Evolutionary conservation across 2,888 invertebrate species (phyloP).

Genomic region (Cremastinae sp.): DNA sequence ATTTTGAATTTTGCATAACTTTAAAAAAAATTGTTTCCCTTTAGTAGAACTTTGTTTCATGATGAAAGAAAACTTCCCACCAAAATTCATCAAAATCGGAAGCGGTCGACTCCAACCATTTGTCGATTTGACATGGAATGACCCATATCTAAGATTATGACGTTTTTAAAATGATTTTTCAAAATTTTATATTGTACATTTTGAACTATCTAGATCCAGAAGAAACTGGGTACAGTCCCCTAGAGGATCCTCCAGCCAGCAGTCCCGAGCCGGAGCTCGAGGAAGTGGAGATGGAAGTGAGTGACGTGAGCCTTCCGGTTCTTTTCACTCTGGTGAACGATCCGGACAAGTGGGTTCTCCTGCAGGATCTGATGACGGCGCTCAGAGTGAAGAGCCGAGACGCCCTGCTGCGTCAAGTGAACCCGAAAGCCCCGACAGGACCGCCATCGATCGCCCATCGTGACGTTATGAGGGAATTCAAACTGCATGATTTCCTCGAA

Average conservation of each 20-base stretch:
- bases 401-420: constrained; percentile 88
- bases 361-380: constrained; percentile 89
- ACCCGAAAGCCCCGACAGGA: constrained; percentile 80
- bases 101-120: too few species aligned
- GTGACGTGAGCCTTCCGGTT: constrained; percentile 89
- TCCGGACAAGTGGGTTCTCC: constrained; percentile 88
- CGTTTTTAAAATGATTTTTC: constrained; percentile 73
- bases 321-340: constrained; percentile 86
- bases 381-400: constrained; percentile 91
- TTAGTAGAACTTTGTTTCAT: too few species aligned
- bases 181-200: constrained; percentile 70
- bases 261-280: constrained; percentile 80
- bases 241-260: constrained; percentile 82
- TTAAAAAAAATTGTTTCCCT: too few species aligned
- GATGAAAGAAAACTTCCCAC: too few species aligned
- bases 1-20: too few species aligned
- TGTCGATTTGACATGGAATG: too few species aligned
- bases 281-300: constrained; percentile 90
- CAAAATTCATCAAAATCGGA: too few species aligned
- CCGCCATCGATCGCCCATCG: constrained; percentile 82
- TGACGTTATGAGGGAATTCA: constrained; percentile 85
- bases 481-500: constrained; percentile 90
- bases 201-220: constrained; percentile 72
- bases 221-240: constrained; percentile 83
- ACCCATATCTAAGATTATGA: too few species aligned